Evolutionary conservation across 1,140 invertebrate species (phyloP).

Genomic region (Drusus annulatus): DNA sequence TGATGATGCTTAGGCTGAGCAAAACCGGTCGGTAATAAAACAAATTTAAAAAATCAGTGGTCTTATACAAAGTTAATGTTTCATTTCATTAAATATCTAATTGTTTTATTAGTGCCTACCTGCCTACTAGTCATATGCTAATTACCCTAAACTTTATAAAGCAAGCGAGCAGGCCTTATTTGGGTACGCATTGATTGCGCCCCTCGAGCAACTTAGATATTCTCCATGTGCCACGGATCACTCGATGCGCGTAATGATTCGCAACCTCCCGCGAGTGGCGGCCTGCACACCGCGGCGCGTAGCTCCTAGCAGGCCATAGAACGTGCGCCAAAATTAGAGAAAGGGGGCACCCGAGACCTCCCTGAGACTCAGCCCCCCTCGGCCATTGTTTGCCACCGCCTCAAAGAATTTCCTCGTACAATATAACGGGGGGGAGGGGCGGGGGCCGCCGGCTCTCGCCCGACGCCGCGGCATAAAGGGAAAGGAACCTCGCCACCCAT

Average conservation of each 20-base stretch:
- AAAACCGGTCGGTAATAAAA: too few species aligned
- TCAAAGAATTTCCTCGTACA: constrained; percentile 56
- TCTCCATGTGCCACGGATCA: constrained; percentile 1
- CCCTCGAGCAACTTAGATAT: not conserved
- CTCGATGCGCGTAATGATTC: constrained; percentile 37
- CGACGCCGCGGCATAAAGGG: constrained; percentile 46
- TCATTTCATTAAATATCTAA: too few species aligned
- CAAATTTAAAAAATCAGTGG: too few species aligned
- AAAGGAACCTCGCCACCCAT: constrained; percentile 54
- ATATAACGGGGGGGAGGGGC: constrained; percentile 49
- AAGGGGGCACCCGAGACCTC: not conserved
- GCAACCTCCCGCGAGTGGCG: constrained; percentile 13
- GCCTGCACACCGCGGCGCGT: constrained; percentile 48
- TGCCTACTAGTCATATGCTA: too few species aligned
- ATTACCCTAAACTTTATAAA: too few species aligned
- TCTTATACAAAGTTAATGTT: too few species aligned
- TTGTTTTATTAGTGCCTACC: too few species aligned
- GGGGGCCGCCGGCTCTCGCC: constrained; percentile 33
- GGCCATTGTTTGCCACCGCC: constrained; percentile 52
- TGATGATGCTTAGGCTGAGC: too few species aligned
- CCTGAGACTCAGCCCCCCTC: constrained; percentile 21
- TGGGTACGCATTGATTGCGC: constrained; percentile 1
- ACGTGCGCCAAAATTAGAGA: constrained; percentile 52
- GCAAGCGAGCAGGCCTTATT: not conserved
- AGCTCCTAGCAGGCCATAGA: constrained; percentile 48